Evolutionary conservation across 2,797 vertebrate species (phyloP), one percentile per base, ranked within the genome.

Genomic region (Tiaroga cobitis): DNA sequence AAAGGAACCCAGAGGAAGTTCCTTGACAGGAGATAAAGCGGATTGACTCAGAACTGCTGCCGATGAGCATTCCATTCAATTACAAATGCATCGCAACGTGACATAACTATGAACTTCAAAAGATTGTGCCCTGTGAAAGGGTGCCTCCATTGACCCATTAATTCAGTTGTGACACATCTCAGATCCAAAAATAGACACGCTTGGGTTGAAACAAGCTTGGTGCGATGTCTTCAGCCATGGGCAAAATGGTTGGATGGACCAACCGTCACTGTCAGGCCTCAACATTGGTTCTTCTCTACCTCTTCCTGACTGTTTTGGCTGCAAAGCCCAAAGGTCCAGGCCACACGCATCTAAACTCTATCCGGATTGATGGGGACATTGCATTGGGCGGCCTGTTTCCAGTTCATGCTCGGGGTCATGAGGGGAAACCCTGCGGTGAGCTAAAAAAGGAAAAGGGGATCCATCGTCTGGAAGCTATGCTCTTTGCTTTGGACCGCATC

Each of bases 371-470:
- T 59, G 98, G 98, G 37, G 98, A 99, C 90, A 97, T 99, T 93
- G 97, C 98, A 0, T 93, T 99, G 77, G 98, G 98, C 19, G 98
- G 98, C 82, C 96, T 99, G 81, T 99, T 99, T 92, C 98, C 98
- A 0, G 98, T 99, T 43, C 98, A 99, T 0, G 96, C 97, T 69
- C 95, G 98, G 46, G 98, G 98, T n/a, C 92, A 96, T 0, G 97
- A 98, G 89, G 98, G 98, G 87, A 98, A 97, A 89, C 95, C 98
- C 59, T 99, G 98, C 0, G 98, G 98, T 43, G 98, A 99, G 91
- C 95, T 99, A 77, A 99, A 99, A 93, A 99, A 99, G 92, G 98
- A 99, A 91, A 99, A 99, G 90, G 98, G 98, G 67, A 97, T 99
- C 86, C 98, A 99, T 84, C 95, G 98, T 79, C 93, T 99, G 89